Percentiles rank a stretch among this genome's conserved stretches.
phyloP scores from a whole-genome alignment of 2,888 invertebrate species.

The Trichopoda pennipes region DNA sequence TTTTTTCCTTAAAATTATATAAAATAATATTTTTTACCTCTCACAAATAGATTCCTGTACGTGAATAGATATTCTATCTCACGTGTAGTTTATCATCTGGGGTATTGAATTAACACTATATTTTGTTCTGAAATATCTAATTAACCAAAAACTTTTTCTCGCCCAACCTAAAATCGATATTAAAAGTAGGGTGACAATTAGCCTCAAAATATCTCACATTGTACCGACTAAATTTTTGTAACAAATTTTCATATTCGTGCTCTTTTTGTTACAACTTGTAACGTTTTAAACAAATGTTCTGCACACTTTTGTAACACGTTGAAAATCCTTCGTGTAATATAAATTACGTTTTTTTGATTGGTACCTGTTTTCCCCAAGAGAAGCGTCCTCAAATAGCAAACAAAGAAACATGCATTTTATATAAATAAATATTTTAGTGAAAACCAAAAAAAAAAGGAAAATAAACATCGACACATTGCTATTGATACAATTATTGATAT shows the following conservation, averaged over 20 bases:
- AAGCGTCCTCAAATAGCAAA: constrained; percentile 18
- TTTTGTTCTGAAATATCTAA: too few relatives aligned
- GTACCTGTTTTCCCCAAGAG: constrained; percentile 38
- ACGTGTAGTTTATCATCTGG: too few relatives aligned
- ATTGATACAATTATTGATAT: constrained; percentile 52
- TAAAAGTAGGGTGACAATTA: background rate
- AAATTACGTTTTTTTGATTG: constrained; percentile 43
- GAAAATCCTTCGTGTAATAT: constrained; percentile 30
- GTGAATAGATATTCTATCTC: too few relatives aligned
- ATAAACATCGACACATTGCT: constrained; percentile 28
- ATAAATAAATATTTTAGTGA: constrained; percentile 10
- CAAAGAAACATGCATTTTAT: constrained; percentile 19
- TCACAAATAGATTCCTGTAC: too few relatives aligned
- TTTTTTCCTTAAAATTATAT: too few relatives aligned
- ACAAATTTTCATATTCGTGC: background rate
- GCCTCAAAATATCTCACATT: background rate
- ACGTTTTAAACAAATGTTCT: constrained; percentile 16
- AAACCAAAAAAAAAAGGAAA: constrained; percentile 2
- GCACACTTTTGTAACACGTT: constrained; percentile 34
- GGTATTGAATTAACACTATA: too few relatives aligned
- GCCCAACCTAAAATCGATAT: too few relatives aligned
- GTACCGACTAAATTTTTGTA: background rate
- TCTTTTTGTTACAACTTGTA: background rate
- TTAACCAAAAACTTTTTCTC: too few relatives aligned
- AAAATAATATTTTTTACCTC: too few relatives aligned